These are phyloP conservation scores for Parazoanthus atlanticus DNA, from an alignment of 92 coral and sea anemone genomes.

Conservation along the genomic window DNA sequence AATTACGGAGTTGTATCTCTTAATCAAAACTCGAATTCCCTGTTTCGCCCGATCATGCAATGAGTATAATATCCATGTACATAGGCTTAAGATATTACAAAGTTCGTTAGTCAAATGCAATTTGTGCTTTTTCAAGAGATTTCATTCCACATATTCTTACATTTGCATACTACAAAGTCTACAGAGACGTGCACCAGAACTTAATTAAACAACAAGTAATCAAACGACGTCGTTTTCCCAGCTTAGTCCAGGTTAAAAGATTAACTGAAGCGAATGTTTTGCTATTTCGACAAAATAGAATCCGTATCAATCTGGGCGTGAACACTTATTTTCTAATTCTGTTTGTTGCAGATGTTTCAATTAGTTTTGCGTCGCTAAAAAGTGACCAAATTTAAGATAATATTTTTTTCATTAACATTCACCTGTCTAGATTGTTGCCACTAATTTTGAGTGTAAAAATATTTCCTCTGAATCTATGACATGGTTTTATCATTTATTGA, in stretches of 20 bases:
- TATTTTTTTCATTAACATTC: constrained; percentile 17
- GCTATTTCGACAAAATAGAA: constrained; percentile 1
- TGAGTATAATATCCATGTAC: background rate
- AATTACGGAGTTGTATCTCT: constrained; percentile 27
- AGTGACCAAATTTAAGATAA: constrained; percentile 24
- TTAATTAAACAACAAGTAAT: background rate
- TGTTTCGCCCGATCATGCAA: constrained; percentile 35
- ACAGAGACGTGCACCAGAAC: background rate
- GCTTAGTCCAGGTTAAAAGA: background rate
- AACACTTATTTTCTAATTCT: background rate
- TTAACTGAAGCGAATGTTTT: constrained; percentile 5
- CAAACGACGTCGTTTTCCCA: background rate
- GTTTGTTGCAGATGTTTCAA: constrained; percentile 17
- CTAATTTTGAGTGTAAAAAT: background rate
- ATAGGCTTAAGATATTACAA: background rate
- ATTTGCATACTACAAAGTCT: background rate
- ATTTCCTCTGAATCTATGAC: background rate
- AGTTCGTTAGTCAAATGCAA: background rate
- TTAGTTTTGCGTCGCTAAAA: constrained; percentile 23
- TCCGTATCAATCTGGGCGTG: background rate
- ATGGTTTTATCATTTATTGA: background rate
- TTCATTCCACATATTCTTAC: background rate
- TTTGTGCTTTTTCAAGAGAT: background rate
- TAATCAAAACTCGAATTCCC: constrained; percentile 39
- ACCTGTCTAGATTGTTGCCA: constrained; percentile 13